Base-by-base conservation (phyloP, 2,113 vertebrate genomes). In the Pipra filicauda region DNA sequence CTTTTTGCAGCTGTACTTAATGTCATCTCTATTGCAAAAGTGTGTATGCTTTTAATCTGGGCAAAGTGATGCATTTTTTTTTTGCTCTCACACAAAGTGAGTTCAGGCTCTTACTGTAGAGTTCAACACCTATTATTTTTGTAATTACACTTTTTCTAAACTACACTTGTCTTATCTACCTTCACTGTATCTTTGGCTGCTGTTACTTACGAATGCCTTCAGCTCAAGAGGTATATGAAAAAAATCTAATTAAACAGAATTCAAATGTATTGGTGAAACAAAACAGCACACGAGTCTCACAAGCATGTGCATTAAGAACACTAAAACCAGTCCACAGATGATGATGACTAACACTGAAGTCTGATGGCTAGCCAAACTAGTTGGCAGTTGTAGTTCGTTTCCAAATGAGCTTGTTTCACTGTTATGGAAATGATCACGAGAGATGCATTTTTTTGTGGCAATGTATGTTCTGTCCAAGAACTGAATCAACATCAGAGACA, bases 271-370 rank as follows among this genome's bases (percentile, higher is more conserved):
- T 48, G 37, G 51, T 85, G 35, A 80, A 85, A 85, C 1, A 0
- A 62, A 85, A 28, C 19, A 78, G 66, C 44, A 46, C 35, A 20
- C 4, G n/a, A 57, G 26, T 62, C 31, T 73, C 33, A 39, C 22
- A 59, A 58, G 37, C 30, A 24, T 12, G 17, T 21, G 20, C 15
- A 22, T 69, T 23, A 72, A 35, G 51, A 91, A 24, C 59, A 61
- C 26, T 81, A 28, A 59, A 62, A 59, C n/a, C 0, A 0, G 37
- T 41, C 46, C 69, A 73, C 54, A 76, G 74, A 85, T 75, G 37
- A 84, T 85, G 89, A 86, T 91, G 84, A 97, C 69, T 85, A 95
- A 97, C 61, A 46, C 30, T 85, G 49, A 73, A 46, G 31, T 65
- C 70, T 77, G 74, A 70, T 43, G 22, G 43, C 58, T 62, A 31